Evolutionary conservation across 2,888 invertebrate genomes (phyloP), one percentile per base, ranked within the genome.

Genomic region (Flabesymbios commensalis): DNA sequence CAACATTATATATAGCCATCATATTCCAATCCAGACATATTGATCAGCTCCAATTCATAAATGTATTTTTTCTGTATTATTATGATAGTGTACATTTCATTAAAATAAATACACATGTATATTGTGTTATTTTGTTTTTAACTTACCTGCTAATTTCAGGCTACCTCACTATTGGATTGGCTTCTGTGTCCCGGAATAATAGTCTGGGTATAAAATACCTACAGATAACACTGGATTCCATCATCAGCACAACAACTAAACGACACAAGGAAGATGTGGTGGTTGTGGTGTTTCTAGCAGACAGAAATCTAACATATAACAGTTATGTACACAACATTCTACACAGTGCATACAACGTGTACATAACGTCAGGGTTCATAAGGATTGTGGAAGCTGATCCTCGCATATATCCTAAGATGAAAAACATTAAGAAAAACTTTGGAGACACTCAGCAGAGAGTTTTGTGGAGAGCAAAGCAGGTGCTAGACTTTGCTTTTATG

Each of bases 121-220:
- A n/a, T n/a, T n/a, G n/a, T n/a, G n/a, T n/a, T n/a, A n/a, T n/a
- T n/a, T n/a, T n/a, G n/a, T n/a, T n/a, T n/a, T n/a, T n/a, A n/a
- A n/a, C n/a, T n/a, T n/a, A n/a, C n/a, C n/a, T n/a, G n/a, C n/a
- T n/a, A n/a, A n/a, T 63, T 56, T 26, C 71, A 76, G 82, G 75
- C 26, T 80, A 75, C 58, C 65, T 84, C 17, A 78, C 82, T 0
- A 79, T 84, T 10, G 83, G 83, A 10, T 81, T 84, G 47, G 79
- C 84, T 2, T 78, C 80, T 1, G 79, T 83, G 10, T 73, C 74
- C 56, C 70, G 83, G 45, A 72, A 72, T 41, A 80, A 79, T 39
- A n/a, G n/a, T n/a, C n/a, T n/a, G n/a, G 72, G 64, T 31, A 74
- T 75, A 57, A 41, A 60, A 3, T 84, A 84, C 69, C 69, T 84